These are phyloP conservation scores for Gnathonemus echidnorhynchus DNA, from an alignment of 2,113 vertebrate species.

Conservation along the genomic window DNA sequence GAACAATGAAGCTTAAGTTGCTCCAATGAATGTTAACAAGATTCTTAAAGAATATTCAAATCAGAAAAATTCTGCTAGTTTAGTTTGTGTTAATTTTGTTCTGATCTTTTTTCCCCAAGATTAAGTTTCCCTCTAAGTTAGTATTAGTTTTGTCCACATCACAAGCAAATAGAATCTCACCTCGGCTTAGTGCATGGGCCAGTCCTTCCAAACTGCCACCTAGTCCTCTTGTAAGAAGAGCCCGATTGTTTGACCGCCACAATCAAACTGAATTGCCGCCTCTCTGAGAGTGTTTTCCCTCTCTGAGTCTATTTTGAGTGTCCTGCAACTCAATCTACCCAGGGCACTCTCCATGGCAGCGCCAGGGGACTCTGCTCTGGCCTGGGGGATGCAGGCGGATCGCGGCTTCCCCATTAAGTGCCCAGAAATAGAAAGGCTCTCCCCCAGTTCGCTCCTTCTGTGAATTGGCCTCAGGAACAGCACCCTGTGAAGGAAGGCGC, in stretches of 20 bases:
- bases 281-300: slow-evolving; percentile 42
- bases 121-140: not conserved
- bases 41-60: not conserved
- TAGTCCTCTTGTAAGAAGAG: slow-evolving; percentile 19
- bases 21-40: not conserved
- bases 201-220: slow-evolving; percentile 19
- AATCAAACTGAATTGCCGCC: slow-evolving; percentile 43
- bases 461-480: not conserved
- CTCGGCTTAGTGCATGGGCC: slow-evolving; percentile 39
- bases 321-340: slow-evolving; percentile 59
- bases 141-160: not conserved
- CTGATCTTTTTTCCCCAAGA: not conserved
- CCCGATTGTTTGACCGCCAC: slow-evolving; percentile 31
- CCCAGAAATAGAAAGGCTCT: slow-evolving; percentile 9
- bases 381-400: not conserved
- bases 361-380: slow-evolving; percentile 9
- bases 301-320: slow-evolving; percentile 61
- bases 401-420: not conserved
- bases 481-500: not conserved
- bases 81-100: not conserved
- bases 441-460: not conserved
- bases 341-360: slow-evolving; percentile 32
- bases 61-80: not conserved
- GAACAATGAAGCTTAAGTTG: not conserved
- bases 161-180: slow-evolving; percentile 36